A percentile compares a stretch with the other conserved stretches of the same genome.
Evolutionary conservation across 1,140 invertebrate species (phyloP).

Genomic region (Cephus cinctus): DNA sequence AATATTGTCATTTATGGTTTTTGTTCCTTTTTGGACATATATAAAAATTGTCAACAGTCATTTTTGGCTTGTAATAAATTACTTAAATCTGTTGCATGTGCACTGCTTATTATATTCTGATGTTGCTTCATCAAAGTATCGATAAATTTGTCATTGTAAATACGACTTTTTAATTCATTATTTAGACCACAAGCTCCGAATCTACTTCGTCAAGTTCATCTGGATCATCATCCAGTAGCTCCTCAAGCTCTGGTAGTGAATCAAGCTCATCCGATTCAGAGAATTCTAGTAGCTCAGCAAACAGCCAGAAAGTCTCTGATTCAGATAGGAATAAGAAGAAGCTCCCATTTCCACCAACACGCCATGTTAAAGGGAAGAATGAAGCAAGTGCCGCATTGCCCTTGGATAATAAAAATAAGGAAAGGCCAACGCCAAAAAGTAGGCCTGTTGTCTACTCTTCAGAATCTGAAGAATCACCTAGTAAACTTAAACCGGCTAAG

Average conservation of each 20-base stretch:
- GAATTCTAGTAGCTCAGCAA: constrained; percentile 64
- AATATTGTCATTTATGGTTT: neutral
- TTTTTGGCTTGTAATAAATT: neutral
- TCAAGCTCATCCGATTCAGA: constrained; percentile 70
- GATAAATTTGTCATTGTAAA: neutral
- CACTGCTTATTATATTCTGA: neutral
- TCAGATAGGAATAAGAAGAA: constrained; percentile 57
- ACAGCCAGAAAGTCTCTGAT: constrained; percentile 49
- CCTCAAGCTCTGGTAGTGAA: constrained; percentile 67
- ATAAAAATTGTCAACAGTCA: neutral
- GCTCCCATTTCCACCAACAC: constrained; percentile 41
- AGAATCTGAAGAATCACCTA: constrained; percentile 56
- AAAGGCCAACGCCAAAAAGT: constrained; percentile 38
- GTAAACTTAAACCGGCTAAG: constrained; percentile 51
- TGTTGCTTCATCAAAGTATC: neutral
- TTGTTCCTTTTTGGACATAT: neutral
- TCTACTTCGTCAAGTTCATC: constrained; percentile 66
- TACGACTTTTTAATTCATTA: neutral
- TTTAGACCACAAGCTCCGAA: constrained; percentile 61
- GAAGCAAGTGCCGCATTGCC: constrained; percentile 36
- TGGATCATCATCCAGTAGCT: constrained; percentile 60
- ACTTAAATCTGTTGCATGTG: neutral
- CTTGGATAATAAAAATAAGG: constrained; percentile 40
- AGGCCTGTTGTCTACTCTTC: constrained; percentile 50
- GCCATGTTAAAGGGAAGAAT: constrained; percentile 48